A percentile compares a stretch with the other conserved stretches of the same genome.
phyloP scores from a whole-genome alignment of 2,888 invertebrate species.

The Crematogaster levior region DNA sequence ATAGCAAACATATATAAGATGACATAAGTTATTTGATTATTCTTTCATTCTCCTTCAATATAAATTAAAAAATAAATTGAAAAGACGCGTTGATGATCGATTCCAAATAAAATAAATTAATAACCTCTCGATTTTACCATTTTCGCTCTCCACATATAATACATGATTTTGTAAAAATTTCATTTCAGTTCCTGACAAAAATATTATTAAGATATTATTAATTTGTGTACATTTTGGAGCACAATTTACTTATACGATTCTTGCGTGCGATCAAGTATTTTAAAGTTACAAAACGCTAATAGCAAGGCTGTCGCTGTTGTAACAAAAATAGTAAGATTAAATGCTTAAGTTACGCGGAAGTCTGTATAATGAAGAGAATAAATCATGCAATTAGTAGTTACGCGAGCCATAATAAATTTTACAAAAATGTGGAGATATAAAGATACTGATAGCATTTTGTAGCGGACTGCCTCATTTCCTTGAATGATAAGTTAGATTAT shows the following conservation, averaged over 20 bases:
- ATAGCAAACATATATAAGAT: not conserved
- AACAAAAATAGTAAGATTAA: conserved; percentile 4
- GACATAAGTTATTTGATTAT: not conserved
- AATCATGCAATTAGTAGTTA: conserved; percentile 28
- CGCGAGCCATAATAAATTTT: conserved; percentile 2
- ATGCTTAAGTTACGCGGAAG: conserved; percentile 17
- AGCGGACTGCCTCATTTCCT: conserved; percentile 16
- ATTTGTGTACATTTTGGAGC: not conserved
- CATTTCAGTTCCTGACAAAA: not conserved
- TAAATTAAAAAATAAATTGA: not conserved
- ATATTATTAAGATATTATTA: not conserved
- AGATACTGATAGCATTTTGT: conserved; percentile 25
- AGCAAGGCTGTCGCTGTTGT: not conserved
- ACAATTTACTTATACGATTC: not conserved
- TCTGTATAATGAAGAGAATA: conserved; percentile 7
- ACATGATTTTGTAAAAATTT: not conserved
- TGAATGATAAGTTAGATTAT: conserved; percentile 30
- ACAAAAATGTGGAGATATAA: conserved; percentile 16
- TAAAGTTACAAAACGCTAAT: not conserved
- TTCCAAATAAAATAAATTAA: not conserved
- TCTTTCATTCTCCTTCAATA: not conserved
- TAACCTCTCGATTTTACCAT: not conserved
- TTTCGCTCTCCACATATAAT: not conserved
- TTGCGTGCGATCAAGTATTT: not conserved
- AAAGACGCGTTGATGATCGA: not conserved